Conservation (phyloP, 1,140 invertebrate species). For the Heliconius hermathena region DNA sequence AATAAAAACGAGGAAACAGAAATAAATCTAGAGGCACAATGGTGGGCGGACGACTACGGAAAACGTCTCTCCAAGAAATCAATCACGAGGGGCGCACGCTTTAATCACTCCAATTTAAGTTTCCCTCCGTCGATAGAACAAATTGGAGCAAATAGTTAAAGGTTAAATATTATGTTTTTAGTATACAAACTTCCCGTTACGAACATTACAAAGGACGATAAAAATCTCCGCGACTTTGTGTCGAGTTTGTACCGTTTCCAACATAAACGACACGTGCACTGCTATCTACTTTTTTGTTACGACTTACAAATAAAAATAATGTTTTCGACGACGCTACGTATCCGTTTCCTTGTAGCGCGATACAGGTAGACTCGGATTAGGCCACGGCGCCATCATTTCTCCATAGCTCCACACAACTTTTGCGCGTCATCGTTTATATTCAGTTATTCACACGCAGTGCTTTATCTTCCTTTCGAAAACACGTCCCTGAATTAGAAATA, state of each 20-base stretch:
- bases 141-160: slow-evolving; percentile 71
- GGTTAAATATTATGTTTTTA: slow-evolving; percentile 70
- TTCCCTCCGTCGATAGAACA: slow-evolving; percentile 66
- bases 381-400: slow-evolving; percentile 47
- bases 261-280: slow-evolving; percentile 69
- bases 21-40: slow-evolving; percentile 79
- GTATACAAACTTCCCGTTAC: slow-evolving; percentile 68
- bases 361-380: slow-evolving; percentile 52
- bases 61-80: slow-evolving; percentile 61
- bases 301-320: slow-evolving; percentile 63
- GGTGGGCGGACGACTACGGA: slow-evolving; percentile 42
- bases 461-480: slow-evolving; percentile 71
- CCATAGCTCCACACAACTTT: slow-evolving; percentile 47
- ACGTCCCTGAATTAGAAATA: slow-evolving; percentile 74
- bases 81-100: slow-evolving; percentile 64
- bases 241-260: slow-evolving; percentile 39
- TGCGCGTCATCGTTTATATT: slow-evolving; percentile 66
- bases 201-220: slow-evolving; percentile 63
- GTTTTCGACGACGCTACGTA: slow-evolving; percentile 54
- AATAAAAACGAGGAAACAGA: slow-evolving; percentile 80
- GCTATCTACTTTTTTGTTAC: slow-evolving; percentile 69
- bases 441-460: slow-evolving; percentile 68
- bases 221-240: slow-evolving; percentile 66
- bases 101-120: slow-evolving; percentile 77
- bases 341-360: slow-evolving; percentile 49